Percentiles rank a stretch among this genome's conserved stretches.
phyloP scores from a whole-genome alignment of 2,888 invertebrate species.

The Acanthosepion lycidas region DNA sequence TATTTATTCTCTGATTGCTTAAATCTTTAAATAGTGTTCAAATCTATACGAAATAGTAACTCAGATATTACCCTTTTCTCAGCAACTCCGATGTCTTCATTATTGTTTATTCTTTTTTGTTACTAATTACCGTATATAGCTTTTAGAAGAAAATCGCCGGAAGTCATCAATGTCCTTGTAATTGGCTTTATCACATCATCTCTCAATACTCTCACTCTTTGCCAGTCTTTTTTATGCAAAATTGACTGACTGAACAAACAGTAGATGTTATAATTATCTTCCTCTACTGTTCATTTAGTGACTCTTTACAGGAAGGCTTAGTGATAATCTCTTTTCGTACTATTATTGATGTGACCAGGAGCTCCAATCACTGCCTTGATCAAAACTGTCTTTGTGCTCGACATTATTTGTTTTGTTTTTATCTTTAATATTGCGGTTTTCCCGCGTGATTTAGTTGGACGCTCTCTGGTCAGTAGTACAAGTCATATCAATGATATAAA shows the following conservation, averaged over 20 bases:
- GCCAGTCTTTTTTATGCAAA: not conserved
- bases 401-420: not conserved
- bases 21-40: too few species aligned
- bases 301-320: not conserved
- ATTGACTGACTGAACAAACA: not conserved
- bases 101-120: not conserved
- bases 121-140: not conserved
- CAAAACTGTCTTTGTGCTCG: not conserved
- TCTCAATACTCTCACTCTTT: not conserved
- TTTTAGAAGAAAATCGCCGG: not conserved
- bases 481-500: not conserved
- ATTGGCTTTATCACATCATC: constrained; percentile 5
- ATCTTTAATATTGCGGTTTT: not conserved
- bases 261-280: not conserved
- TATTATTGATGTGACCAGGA: not conserved
- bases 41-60: too few species aligned
- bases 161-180: not conserved
- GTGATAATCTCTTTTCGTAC: not conserved
- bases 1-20: too few species aligned
- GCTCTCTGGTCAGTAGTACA: not conserved
- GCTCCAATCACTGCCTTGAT: not conserved
- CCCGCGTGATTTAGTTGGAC: not conserved
- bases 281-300: not conserved
- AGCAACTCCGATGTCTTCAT: too few species aligned
- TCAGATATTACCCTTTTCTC: too few species aligned